A percentile compares a stretch with the other conserved stretches of the same genome.
Conservation (phyloP, 2,888 invertebrate genomes). For the Andrena hattorfiana region DNA sequence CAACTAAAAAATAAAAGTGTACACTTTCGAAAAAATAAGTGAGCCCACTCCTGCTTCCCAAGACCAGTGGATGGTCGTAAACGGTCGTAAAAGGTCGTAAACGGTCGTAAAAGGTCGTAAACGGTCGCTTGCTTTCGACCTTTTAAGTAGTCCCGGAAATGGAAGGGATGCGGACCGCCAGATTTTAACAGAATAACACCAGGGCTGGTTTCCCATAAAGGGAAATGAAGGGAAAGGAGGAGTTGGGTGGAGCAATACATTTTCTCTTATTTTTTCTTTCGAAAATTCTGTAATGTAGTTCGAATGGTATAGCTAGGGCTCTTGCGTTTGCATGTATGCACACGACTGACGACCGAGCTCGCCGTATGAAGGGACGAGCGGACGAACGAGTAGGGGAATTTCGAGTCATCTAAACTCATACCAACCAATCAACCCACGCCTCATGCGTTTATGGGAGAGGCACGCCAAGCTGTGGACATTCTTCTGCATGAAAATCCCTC, state of each 20-base stretch:
- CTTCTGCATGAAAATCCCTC: neutral
- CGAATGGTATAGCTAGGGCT: neutral
- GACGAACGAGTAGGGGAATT: conserved; percentile 21
- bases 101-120: too few relatives aligned
- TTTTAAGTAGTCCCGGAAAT: too few relatives aligned
- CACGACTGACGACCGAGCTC: neutral
- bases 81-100: too few relatives aligned
- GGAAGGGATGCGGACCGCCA: too few relatives aligned
- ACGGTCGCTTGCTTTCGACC: too few relatives aligned
- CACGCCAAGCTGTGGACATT: neutral
- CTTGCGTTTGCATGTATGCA: neutral
- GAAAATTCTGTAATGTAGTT: too few relatives aligned
- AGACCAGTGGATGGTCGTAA: too few relatives aligned
- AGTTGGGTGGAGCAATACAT: conserved; percentile 4
- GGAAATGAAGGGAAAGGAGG: conserved; percentile 29
- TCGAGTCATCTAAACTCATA: neutral
- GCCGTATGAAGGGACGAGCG: neutral
- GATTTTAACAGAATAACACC: too few relatives aligned
- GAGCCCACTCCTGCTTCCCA: too few relatives aligned
- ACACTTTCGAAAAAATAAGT: too few relatives aligned
- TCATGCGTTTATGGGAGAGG: conserved; percentile 23
- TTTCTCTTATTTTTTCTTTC: neutral
- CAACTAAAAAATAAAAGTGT: neutral
- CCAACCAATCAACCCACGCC: conserved; percentile 32
- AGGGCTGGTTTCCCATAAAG: neutral